A percentile compares a stretch with the other conserved stretches of the same genome.
Evolutionary conservation across 2,113 vertebrate genomes (phyloP).

Genomic region (Centrocercus urophasianus): DNA sequence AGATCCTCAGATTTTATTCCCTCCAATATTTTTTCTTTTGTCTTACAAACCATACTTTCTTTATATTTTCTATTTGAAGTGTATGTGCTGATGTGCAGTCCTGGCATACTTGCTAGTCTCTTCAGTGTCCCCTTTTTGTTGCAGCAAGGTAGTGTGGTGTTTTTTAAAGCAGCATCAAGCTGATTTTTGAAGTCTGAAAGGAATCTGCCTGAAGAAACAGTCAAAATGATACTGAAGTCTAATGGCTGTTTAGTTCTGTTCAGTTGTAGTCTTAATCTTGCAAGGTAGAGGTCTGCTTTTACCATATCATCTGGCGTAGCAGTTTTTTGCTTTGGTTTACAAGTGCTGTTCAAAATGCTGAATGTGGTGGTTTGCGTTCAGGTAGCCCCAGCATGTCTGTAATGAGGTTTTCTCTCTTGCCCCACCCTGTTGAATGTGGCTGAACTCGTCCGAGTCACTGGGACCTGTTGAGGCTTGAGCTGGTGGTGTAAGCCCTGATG

Average conservation of each 20-base stretch:
- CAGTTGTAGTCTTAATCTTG: neutral
- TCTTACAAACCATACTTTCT: neutral
- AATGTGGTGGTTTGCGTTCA: constrained; percentile 13
- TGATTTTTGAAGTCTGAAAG: neutral
- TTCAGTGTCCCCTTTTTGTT: neutral
- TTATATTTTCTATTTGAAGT: neutral
- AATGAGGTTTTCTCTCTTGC: neutral
- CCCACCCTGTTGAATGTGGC: constrained; percentile 37
- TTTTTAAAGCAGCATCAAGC: neutral
- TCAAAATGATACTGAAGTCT: neutral
- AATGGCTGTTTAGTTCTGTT: neutral
- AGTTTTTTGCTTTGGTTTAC: neutral
- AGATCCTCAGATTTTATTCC: neutral
- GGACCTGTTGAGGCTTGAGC: constrained; percentile 56
- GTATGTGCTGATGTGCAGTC: neutral
- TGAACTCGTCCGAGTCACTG: neutral
- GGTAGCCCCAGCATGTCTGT: neutral
- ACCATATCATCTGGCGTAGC: neutral
- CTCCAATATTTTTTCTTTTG: neutral
- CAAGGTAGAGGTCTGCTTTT: neutral
- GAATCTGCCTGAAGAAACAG: neutral
- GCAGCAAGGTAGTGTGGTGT: neutral
- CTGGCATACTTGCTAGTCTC: neutral
- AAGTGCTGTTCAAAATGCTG: neutral
- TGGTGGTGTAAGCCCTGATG: neutral